Evolutionary conservation across 2,113 vertebrate species (phyloP).

Genomic region (Muntiacus reevesi): DNA sequence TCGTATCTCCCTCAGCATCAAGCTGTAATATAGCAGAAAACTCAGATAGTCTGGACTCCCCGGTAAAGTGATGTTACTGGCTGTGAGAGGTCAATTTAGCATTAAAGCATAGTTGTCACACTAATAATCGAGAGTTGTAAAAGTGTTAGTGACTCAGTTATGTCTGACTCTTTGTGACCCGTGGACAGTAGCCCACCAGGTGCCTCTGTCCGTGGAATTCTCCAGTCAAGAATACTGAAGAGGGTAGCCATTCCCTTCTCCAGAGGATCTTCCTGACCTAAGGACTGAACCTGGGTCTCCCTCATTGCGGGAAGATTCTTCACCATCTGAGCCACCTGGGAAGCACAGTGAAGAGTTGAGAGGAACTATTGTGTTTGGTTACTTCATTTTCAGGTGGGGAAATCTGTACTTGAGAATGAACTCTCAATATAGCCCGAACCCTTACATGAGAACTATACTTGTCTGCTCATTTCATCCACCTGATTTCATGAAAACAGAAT

Average conservation of each 20-base stretch:
- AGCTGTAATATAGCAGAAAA: not conserved
- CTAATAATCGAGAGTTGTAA: not conserved
- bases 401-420: not conserved
- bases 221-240: not conserved
- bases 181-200: not conserved
- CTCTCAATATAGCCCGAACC: not conserved
- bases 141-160: not conserved
- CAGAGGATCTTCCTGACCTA: not conserved
- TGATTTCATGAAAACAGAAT: not conserved
- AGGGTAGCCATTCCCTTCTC: not conserved
- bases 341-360: not conserved
- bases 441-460: not conserved
- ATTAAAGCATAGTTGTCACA: not conserved
- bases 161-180: not conserved
- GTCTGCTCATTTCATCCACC: not conserved
- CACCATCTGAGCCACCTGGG: not conserved
- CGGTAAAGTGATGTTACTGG: not conserved
- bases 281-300: not conserved
- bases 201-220: not conserved
- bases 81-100: not conserved
- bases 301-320: not conserved
- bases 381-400: not conserved
- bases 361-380: not conserved
- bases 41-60: not conserved
- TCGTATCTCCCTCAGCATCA: not conserved